A percentile compares a stretch with the other conserved stretches of the same genome.
phyloP scores from a whole-genome alignment of 2,888 invertebrate species.

The Drosophila robusta region DNA sequence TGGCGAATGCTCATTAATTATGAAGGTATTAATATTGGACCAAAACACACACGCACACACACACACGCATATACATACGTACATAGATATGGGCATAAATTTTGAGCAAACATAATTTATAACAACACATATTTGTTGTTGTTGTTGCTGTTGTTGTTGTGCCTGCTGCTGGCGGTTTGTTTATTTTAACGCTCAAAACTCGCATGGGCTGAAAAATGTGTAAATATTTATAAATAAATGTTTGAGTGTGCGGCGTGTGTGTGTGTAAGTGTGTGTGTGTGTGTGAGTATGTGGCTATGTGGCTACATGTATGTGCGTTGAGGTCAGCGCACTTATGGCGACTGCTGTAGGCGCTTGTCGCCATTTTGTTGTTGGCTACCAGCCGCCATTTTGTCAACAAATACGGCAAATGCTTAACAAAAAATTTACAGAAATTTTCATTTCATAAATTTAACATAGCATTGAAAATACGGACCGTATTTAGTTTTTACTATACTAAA shows the following conservation, averaged over 20 bases:
- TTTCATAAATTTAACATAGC: background rate
- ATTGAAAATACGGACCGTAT: too few species aligned
- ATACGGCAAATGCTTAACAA: conserved; percentile 1
- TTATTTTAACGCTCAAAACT: conserved; percentile 63
- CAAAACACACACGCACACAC: conserved; percentile 45
- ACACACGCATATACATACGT: conserved; percentile 3
- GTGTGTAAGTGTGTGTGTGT: conserved; percentile 12
- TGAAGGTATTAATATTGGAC: conserved; percentile 80
- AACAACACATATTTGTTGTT: conserved; percentile 59
- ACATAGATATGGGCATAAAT: conserved; percentile 61
- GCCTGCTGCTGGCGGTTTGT: conserved; percentile 59
- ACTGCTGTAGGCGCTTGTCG: conserved; percentile 33
- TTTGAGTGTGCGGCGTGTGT: conserved; percentile 21
- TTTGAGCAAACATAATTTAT: conserved; percentile 78
- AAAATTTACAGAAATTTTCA: background rate
- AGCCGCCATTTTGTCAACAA: conserved; percentile 52
- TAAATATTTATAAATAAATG: conserved; percentile 66
- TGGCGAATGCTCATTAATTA: conserved; percentile 78
- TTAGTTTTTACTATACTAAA: too few species aligned
- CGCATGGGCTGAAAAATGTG: conserved; percentile 47
- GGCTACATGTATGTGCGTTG: conserved; percentile 20
- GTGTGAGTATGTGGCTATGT: conserved; percentile 2
- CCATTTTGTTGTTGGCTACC: conserved; percentile 66
- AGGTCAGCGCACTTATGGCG: conserved; percentile 65
- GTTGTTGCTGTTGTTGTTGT: conserved; percentile 33